Evolutionary conservation across 2,797 vertebrate genomes (phyloP), one percentile per base, ranked within the genome.

Genomic region (Parambassis ranga): DNA sequence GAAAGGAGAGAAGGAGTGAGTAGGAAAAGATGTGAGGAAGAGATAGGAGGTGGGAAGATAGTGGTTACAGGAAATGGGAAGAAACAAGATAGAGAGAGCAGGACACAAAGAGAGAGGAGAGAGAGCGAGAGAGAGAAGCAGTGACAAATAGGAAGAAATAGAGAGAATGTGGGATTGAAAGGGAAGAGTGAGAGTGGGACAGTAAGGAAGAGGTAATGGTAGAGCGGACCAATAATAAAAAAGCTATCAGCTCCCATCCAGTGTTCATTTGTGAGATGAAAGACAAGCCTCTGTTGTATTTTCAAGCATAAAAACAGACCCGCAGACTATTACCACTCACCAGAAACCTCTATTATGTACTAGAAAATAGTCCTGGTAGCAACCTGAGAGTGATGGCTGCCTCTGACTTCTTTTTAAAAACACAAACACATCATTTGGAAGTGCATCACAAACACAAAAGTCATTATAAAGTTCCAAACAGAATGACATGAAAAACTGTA

Each of bases 221-320:
- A 35, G 23, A 35, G 24, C 9, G 43, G 35, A 26, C 31, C 23
- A 64, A 83, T 23, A 18, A 60, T 65, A 48, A 49, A 57, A 63
- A 75, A 56, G 57, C 74, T 13, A 58, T 77, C 65, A 14, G 52
- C 57, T 74, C 68, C 74, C 27, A 62, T 83, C 71, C 37, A 51
- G 65, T 65, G 27, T 77, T 83, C 68, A 74, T 76, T 77, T 72
- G 43, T 28, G 50, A 60, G 65, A 79, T 78, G 70, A 83, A 79
- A 82, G 65, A 66, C 28, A 15, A 66, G 65, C 66, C 47, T 16
- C 42, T 65, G 64, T 61, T 66, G 59, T 49, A 43, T 60, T 56
- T 44, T 65, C 50, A 68, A 73, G 73, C 41, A 47, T 18, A 61
- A 64, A 62, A 76, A 77, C 35, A 30, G 63, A 81, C 47, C 59